Base-by-base conservation (phyloP, 2,797 vertebrate species). In the Gastrophryne carolinensis region DNA sequence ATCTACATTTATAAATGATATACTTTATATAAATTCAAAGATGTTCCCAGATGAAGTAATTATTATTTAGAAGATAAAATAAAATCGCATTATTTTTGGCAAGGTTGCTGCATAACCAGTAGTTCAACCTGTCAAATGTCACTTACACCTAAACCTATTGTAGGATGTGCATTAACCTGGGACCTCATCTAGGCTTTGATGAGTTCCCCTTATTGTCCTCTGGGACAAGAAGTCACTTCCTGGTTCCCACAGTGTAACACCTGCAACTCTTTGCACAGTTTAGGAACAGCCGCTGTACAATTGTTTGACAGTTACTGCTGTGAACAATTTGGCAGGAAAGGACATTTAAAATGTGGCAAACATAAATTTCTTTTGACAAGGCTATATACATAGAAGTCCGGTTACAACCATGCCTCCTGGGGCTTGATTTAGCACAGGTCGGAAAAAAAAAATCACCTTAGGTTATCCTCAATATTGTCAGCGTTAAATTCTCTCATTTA, bases 181-280 rank as follows among this genome's bases (percentile, higher is more conserved):
- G 34, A 34, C 56, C 49, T n/a, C 37, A 19, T 29, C 60, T 26
- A 11, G 35, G 27, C 57, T 78, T 72, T 78, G 75, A 58, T 50
- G 67, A 21, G 41, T 78, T 72, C 62, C 53, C 17, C 10, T 53
- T 68, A 65, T 78, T 78, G 68, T 78, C 68, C 68, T 44, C 4
- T 2, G 32, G 32, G 68, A 78, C 68, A 78, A 72, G 52, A 66
- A 78, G 52, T 26, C 1, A 27, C 24, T 72, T 78, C 75, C 75
- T 66, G 61, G 61, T 78, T 78, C 75, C 75, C 75, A 23, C 63
- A 71, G 35, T 58, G 58, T 52, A 65, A 65, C 75, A 78, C 75
- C 75, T 78, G 75, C 53, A 53, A 68, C 32, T 44, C n/a, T 53
- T 66, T 57, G 52, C 15, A 32, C 13, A 56, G 58, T 56, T 12